phyloP scores from a whole-genome alignment of 2,113 vertebrate species.

The Jacana jacana region DNA sequence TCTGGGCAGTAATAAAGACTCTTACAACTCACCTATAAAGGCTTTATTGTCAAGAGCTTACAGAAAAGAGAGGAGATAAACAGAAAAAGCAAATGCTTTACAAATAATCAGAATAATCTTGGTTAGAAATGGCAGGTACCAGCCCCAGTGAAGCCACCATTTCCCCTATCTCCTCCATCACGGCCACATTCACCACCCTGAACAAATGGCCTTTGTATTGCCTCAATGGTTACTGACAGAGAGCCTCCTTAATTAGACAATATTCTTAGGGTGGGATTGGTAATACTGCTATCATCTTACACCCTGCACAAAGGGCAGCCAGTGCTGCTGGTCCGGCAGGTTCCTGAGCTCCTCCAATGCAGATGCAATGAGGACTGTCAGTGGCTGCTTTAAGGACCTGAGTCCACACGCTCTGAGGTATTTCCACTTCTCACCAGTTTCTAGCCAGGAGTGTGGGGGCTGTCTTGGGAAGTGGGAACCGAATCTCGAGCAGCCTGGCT shows the following conservation, averaged over 20 bases:
- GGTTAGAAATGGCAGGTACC: background rate
- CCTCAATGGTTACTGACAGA: background rate
- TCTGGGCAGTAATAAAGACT: background rate
- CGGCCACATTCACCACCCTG: fast-evolving
- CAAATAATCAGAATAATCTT: background rate
- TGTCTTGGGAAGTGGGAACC: fast-evolving
- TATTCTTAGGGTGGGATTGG: background rate
- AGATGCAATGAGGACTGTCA: background rate
- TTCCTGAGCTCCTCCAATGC: background rate
- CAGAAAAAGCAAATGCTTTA: background rate
- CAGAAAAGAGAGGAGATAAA: background rate
- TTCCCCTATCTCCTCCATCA: background rate
- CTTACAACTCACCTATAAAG: background rate
- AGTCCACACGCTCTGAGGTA: background rate
- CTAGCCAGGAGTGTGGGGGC: background rate
- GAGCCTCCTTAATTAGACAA: background rate
- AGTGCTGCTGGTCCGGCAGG: background rate
- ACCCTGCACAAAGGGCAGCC: background rate
- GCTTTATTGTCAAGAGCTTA: background rate
- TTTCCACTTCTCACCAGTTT: background rate
- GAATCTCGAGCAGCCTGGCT: background rate
- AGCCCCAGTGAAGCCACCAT: background rate
- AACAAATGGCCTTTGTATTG: background rate
- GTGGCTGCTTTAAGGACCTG: background rate
- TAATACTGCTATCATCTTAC: background rate